phyloP scores from a whole-genome alignment of 2,113 vertebrate species.

The Electrona antarctica region DNA sequence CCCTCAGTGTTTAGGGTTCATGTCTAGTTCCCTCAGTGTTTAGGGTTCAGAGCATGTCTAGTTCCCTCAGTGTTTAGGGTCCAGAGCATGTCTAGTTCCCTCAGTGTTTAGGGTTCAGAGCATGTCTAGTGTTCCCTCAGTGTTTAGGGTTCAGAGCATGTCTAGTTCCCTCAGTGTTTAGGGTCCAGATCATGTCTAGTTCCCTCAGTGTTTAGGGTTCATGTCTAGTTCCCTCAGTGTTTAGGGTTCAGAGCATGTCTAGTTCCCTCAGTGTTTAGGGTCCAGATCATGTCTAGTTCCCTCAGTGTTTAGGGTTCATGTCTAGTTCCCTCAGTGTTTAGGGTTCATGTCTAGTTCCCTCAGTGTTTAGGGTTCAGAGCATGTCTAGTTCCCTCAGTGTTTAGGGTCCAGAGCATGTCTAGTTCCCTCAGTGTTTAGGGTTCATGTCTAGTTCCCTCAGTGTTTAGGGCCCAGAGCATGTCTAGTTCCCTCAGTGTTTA shows the following conservation, averaged over 20 bases:
- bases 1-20: too few relatives aligned
- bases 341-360: slow-evolving; percentile 66
- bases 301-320: slow-evolving; percentile 68
- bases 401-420: slow-evolving; percentile 46
- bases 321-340: slow-evolving; percentile 72
- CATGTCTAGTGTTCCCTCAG: slow-evolving; percentile 64
- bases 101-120: slow-evolving; percentile 69
- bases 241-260: slow-evolving; percentile 46
- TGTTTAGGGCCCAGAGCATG: slow-evolving; percentile 76
- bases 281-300: too few relatives aligned
- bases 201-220: too few relatives aligned
- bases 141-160: too few relatives aligned
- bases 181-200: too few relatives aligned
- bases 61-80: slow-evolving; percentile 69
- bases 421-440: slow-evolving; percentile 69
- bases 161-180: slow-evolving; percentile 62
- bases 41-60: slow-evolving; percentile 46
- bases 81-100: too few relatives aligned
- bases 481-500: slow-evolving; percentile 72
- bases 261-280: slow-evolving; percentile 69
- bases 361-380: too few relatives aligned
- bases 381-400: too few relatives aligned
- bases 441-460: too few relatives aligned
- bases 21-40: too few relatives aligned
- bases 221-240: too few relatives aligned